Conservation (phyloP, 1,140 invertebrate genomes). For the Aradophagus sp. region DNA sequence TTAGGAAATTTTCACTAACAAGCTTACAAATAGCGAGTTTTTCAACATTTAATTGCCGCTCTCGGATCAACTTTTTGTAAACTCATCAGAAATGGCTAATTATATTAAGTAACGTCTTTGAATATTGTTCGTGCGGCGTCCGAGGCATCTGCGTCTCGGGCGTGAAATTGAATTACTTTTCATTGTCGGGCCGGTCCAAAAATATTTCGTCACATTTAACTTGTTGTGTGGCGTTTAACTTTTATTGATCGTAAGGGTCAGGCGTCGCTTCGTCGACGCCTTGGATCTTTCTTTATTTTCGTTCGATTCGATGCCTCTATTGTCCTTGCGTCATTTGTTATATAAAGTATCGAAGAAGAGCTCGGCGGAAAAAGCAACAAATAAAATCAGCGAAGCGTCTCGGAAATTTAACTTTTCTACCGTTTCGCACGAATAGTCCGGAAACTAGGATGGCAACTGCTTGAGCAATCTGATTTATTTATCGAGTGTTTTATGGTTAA, state of each 20-base stretch:
- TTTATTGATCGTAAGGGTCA: constrained; percentile 39
- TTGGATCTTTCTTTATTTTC: constrained; percentile 23
- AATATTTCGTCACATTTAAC: constrained; percentile 15
- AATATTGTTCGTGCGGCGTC: constrained; percentile 17
- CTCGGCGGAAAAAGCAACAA: constrained; percentile 8
- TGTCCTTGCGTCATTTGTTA: constrained; percentile 32
- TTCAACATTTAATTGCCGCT: constrained; percentile 44
- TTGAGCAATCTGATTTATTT: too few relatives aligned
- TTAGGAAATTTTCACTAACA: constrained; percentile 39
- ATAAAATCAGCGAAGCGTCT: constrained; percentile 18
- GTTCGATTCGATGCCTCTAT: constrained; percentile 17
- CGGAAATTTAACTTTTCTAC: constrained; percentile 26
- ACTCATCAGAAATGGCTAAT: constrained; percentile 36
- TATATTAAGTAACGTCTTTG: constrained; percentile 12
- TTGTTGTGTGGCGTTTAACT: constrained; percentile 30
- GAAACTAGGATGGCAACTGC: constrained; percentile 8
- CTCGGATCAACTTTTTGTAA: constrained; percentile 28
- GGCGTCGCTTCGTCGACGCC: background rate
- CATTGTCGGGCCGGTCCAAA: constrained; percentile 13
- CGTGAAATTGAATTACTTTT: constrained; percentile 12
- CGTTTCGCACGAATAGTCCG: constrained; percentile 23
- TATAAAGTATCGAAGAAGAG: constrained; percentile 23
- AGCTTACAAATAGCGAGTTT: constrained; percentile 38
- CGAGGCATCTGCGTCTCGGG: background rate
- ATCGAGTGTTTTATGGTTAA: too few relatives aligned